Evolutionary conservation across 2,797 vertebrate species (phyloP), one percentile per base, ranked within the genome.

Genomic region (Linurgus olivaceus): DNA sequence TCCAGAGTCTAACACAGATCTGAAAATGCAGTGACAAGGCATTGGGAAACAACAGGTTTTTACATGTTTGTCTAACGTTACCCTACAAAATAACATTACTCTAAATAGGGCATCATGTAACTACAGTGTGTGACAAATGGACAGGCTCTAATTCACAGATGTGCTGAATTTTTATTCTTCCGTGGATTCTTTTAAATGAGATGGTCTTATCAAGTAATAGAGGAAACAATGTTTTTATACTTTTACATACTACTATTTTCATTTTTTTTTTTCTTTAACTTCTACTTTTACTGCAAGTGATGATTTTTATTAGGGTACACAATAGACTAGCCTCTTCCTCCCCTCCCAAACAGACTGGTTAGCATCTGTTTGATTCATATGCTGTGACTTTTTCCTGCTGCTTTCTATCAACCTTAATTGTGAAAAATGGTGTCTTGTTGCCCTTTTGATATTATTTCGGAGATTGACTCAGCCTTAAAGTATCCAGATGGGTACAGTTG

Each of bases 341-440:
- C 94, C 94, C 94, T 96, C 96, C 71, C 77, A 92, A 95, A 86
- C 96, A 97, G 96, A 97, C 95, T 96, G 96, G 82, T 95, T 97
- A 98, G 81, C 97, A 98, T 98, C 97, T 97, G 58, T 62, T 96
- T 98, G 98, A 98, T 98, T 98, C 98, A 98, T 97, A 96, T 79
- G 84, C 96, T 97, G 96, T 95, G 97, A 98, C 97, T 98, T 97
- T 98, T 98, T 98, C 98, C 98, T 98, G 98, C 98, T 98, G 98
- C 97, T 98, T 98, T 98, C 97, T 98, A 98, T 99, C 98, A 98
- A 96, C 94, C 94, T 97, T 98, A 98, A 98, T 98, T 98, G 97
- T 98, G 98, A 98, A 98, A 98, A 98, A 98, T 97, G 97, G 97
- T 98, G 97, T 94, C 97, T 97, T 96, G 97, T 97, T 98, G 97